phyloP scores from a whole-genome alignment of 1,140 invertebrate genomes.

The Aphelinus certus region DNA sequence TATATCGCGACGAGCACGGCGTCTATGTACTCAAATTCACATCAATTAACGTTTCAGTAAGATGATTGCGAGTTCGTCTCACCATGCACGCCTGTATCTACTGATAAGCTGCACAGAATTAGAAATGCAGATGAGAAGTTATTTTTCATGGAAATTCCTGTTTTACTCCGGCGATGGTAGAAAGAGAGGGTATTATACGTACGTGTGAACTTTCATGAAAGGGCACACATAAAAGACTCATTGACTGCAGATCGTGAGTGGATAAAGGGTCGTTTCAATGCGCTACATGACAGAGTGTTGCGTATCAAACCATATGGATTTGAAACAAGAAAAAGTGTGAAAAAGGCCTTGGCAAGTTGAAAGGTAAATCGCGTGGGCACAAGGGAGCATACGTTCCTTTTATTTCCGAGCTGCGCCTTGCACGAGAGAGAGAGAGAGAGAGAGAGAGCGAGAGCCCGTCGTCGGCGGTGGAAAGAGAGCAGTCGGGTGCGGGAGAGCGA shows the following conservation, averaged over 20 bases:
- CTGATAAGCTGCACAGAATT: background rate
- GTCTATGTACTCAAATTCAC: too few species aligned
- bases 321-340: slow-evolving; percentile 7
- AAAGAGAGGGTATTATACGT: too few species aligned
- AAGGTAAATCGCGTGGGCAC: slow-evolving; percentile 58
- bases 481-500: background rate
- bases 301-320: background rate
- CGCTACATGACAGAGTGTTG: too few species aligned
- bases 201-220: too few species aligned
- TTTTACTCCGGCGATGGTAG: background rate
- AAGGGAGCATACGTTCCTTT: slow-evolving; percentile 53
- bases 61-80: background rate
- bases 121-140: too few species aligned
- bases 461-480: background rate
- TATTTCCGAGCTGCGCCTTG: slow-evolving; percentile 37
- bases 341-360: slow-evolving; percentile 56
- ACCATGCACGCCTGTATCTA: background rate
- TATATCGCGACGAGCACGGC: too few species aligned
- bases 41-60: too few species aligned
- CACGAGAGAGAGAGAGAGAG: background rate
- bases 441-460: too few species aligned
- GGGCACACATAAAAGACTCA: too few species aligned
- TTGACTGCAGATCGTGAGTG: too few species aligned
- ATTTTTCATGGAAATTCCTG: background rate
- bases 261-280: too few species aligned